phyloP scores from a whole-genome alignment of 2,888 invertebrate genomes.

The Acholoe squamosa region DNA sequence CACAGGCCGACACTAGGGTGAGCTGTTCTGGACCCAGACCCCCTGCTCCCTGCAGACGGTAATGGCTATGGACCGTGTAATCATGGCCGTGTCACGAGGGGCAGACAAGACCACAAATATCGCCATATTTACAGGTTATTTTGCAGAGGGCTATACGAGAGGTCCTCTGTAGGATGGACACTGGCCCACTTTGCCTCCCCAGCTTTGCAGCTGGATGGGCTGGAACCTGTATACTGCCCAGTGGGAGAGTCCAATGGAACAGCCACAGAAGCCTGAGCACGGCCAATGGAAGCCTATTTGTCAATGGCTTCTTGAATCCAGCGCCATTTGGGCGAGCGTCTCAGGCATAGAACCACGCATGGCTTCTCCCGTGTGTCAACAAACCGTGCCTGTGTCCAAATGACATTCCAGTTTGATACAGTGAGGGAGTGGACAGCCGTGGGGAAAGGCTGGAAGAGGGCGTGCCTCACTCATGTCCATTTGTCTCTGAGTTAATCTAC shows the following conservation, averaged over 20 bases:
- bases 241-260: too few species aligned
- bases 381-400: background rate
- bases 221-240: too few species aligned
- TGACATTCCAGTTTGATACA: background rate
- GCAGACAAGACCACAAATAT: slow-evolving; percentile 6
- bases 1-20: background rate
- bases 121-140: slow-evolving; percentile 28
- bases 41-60: background rate
- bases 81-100: background rate
- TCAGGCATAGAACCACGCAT: background rate
- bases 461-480: background rate
- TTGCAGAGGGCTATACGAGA: background rate
- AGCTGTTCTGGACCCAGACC: background rate
- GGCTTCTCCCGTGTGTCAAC: background rate
- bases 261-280: background rate
- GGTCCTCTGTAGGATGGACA: background rate
- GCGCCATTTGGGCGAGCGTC: background rate
- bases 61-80: slow-evolving; percentile 17
- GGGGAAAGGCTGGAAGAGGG: background rate
- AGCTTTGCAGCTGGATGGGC: too few species aligned
- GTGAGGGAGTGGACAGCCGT: background rate
- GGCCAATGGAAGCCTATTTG: background rate
- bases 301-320: background rate
- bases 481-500: slow-evolving; percentile 4
- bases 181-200: background rate